Evolutionary conservation across 2,888 invertebrate species (phyloP).

Genomic region (Neocrepidodera transversa): DNA sequence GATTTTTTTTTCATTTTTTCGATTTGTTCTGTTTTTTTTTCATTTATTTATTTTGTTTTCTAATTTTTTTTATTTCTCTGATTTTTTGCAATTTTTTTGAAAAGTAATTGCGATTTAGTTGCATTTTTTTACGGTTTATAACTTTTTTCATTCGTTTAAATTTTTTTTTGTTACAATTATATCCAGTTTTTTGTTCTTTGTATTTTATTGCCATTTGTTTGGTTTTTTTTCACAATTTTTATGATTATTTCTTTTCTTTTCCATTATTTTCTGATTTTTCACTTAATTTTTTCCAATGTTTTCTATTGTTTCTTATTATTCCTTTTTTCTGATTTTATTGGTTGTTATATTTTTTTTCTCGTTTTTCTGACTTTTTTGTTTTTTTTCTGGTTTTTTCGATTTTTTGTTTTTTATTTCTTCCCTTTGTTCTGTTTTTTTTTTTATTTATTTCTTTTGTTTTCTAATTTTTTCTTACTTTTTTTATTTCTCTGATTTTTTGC

Average conservation of each 20-base stretch:
- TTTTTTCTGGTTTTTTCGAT: background rate
- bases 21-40: background rate
- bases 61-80: background rate
- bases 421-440: too few relatives aligned
- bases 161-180: too few relatives aligned
- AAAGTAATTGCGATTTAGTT: too few relatives aligned
- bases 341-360: background rate
- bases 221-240: background rate
- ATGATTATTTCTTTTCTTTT: background rate
- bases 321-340: background rate
- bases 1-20: too few relatives aligned
- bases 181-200: background rate
- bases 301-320: background rate
- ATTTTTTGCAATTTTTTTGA: too few relatives aligned
- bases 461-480: too few relatives aligned
- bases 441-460: too few relatives aligned
- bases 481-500: too few relatives aligned
- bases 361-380: background rate
- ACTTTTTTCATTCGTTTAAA: too few relatives aligned
- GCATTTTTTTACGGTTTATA: too few relatives aligned
- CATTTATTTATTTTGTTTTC: background rate
- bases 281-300: background rate
- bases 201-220: background rate
- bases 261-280: background rate
- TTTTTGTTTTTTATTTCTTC: background rate